Base-by-base conservation (phyloP, 2,888 invertebrate genomes). In the Onthophagus sagittarius region DNA sequence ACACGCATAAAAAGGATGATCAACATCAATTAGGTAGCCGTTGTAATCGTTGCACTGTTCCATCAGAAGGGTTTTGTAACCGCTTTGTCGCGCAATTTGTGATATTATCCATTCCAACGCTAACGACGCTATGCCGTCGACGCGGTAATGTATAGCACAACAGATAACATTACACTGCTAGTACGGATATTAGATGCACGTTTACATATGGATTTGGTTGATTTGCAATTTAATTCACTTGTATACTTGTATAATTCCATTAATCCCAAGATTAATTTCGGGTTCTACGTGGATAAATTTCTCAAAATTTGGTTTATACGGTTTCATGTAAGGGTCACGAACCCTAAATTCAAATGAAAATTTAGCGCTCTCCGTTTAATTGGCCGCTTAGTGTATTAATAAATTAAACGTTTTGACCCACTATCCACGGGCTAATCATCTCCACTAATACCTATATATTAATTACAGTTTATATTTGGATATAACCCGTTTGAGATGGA, bases 401-500 rank as follows among this genome's bases (percentile, higher is more conserved):
- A 23, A 23, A 23, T 23, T 23, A 39, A 13, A 71, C 62, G 14
- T 2, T n/a, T 70, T 9, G 13, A 32, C 11, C 5, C 5, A 70
- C n/a, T 33, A 39, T 39, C 4, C 0, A n/a, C n/a, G n/a, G n/a
- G n/a, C n/a, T n/a, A n/a, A n/a, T n/a, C n/a, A 39, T 39, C 4
- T 13, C 11, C 15, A 62, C 3, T 71, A 71, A 23, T 63, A 23
- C 23, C 1, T 23, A 23, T 23, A 69, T 15, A n/a, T 69, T n/a
- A 39, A 63, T 80, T 82, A 62, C 80, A 88, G 88, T 72, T 80
- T 88, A 75, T 79, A 83, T 71, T 81, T 89, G 71, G 85, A 87
- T 78, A 80, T 86, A 73, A 84, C 84, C 69, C 84, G 84, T 78
- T 83, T 88, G 62, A 83, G 83, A 74, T 89, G 88, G 88, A 82